A percentile compares a stretch with the other conserved stretches of the same genome.
Conservation (phyloP, 2,888 invertebrate genomes). For the Pristionchus entomophagus region DNA sequence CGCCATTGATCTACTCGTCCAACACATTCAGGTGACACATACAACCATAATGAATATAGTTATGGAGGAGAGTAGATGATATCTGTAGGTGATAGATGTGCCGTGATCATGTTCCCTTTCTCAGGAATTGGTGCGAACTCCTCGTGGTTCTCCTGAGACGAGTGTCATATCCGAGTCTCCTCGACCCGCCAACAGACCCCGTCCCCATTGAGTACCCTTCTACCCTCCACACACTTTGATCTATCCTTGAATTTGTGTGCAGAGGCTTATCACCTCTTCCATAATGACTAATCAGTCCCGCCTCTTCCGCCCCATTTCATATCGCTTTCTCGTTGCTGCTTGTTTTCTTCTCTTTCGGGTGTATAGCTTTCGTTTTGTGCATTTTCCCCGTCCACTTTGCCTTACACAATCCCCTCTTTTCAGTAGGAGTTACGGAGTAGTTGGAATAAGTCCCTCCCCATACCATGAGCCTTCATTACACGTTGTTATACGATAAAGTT, state of each 20-base stretch:
- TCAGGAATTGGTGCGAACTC: conserved; percentile 53
- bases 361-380: conserved; percentile 34
- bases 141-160: conserved; percentile 53
- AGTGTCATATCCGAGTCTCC: conserved; percentile 18
- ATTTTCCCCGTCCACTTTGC: background rate
- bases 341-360: background rate
- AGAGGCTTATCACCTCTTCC: background rate
- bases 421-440: conserved; percentile 20
- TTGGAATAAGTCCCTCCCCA: conserved; percentile 13
- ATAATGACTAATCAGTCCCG: conserved; percentile 8
- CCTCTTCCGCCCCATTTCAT: background rate
- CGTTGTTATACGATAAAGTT: background rate
- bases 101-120: background rate
- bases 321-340: conserved; percentile 19
- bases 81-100: background rate
- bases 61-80: background rate
- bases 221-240: background rate
- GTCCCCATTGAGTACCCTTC: conserved; percentile 21
- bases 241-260: background rate
- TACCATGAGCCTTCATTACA: conserved; percentile 17
- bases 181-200: background rate
- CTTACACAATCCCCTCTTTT: background rate
- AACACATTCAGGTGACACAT: conserved; percentile 87
- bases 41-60: no score
- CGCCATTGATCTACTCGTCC: conserved; percentile 96